A percentile compares a stretch with the other conserved stretches of the same genome.
Conservation (phyloP, 2,888 invertebrate species). For the Caenorhabditis angaria region DNA sequence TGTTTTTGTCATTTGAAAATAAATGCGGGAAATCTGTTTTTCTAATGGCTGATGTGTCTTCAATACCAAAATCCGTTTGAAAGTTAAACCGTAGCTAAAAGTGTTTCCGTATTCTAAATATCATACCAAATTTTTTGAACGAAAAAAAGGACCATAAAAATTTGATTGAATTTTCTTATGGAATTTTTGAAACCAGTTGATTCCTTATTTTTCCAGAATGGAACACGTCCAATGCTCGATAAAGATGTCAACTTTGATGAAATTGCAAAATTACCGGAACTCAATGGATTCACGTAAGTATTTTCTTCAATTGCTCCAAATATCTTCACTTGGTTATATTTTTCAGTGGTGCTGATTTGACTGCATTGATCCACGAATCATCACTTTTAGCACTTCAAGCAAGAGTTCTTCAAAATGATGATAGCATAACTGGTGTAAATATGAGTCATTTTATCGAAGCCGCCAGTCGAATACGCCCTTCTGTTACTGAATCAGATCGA, state of each 20-base stretch:
- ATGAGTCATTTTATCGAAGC: slow-evolving; percentile 75
- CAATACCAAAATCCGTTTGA: too few species aligned
- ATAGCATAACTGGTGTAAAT: slow-evolving; percentile 32
- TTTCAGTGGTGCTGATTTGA: slow-evolving; percentile 87
- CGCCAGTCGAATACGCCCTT: slow-evolving; percentile 84
- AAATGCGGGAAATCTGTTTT: too few species aligned
- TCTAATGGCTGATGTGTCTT: too few species aligned
- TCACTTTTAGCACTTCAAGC: slow-evolving; percentile 84
- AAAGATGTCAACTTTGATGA: slow-evolving; percentile 81
- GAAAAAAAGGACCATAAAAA: too few species aligned
- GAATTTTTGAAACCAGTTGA: too few species aligned
- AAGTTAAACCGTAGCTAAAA: too few species aligned
- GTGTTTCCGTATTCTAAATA: too few species aligned
- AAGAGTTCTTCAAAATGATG: slow-evolving; percentile 75
- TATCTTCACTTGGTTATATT: too few species aligned
- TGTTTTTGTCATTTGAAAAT: too few species aligned
- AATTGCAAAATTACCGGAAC: slow-evolving; percentile 79
- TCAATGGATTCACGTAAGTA: slow-evolving; percentile 82
- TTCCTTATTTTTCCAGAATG: slow-evolving; percentile 81
- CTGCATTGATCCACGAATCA: slow-evolving; percentile 87
- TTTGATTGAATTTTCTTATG: slow-evolving; percentile 2
- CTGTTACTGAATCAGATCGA: slow-evolving; percentile 80
- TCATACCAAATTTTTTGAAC: too few species aligned
- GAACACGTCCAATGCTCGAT: slow-evolving; percentile 82
- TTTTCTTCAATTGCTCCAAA: too few species aligned